These are phyloP conservation scores for Hipparchia sbordonii DNA, from an alignment of 2,888 invertebrate species.

Conservation along the genomic window DNA sequence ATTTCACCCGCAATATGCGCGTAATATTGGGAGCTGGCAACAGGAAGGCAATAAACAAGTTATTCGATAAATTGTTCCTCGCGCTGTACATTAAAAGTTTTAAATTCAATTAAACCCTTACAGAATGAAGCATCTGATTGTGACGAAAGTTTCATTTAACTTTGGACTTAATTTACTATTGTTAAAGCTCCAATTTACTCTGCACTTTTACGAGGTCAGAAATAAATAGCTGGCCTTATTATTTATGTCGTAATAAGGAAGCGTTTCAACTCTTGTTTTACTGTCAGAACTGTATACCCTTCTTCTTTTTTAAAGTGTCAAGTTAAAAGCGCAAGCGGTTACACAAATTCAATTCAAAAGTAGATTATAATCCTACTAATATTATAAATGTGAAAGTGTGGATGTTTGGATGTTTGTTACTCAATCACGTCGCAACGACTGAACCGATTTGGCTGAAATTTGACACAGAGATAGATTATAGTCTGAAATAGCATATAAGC, in stretches of 20 bases:
- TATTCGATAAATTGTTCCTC: slow-evolving; percentile 25
- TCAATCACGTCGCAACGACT: too few relatives aligned
- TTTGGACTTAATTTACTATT: slow-evolving; percentile 9
- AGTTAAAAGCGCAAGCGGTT: slow-evolving; percentile 22
- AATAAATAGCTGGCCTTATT: slow-evolving; percentile 38
- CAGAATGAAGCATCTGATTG: slow-evolving; percentile 27
- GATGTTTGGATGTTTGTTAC: too few relatives aligned
- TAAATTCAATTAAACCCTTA: slow-evolving; percentile 33
- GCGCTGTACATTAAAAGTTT: slow-evolving; percentile 32
- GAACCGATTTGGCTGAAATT: too few relatives aligned
- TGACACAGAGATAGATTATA: too few relatives aligned
- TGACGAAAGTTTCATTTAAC: slow-evolving; percentile 10
- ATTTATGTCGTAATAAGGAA: slow-evolving; percentile 41
- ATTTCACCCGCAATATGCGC: slow-evolving; percentile 4
- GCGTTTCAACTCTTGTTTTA: slow-evolving; percentile 41
- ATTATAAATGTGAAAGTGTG: too few relatives aligned
- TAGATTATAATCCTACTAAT: too few relatives aligned
- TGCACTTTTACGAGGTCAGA: slow-evolving; percentile 26
- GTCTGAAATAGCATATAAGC: too few relatives aligned
- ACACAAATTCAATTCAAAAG: background rate
- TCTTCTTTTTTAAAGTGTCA: slow-evolving; percentile 21
- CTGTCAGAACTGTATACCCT: slow-evolving; percentile 36
- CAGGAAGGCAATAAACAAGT: slow-evolving; percentile 23
- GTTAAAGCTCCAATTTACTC: slow-evolving; percentile 28
- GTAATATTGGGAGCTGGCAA: slow-evolving; percentile 9